Base-by-base conservation (phyloP, 2,113 vertebrate species). In the Xerus inauris region DNA sequence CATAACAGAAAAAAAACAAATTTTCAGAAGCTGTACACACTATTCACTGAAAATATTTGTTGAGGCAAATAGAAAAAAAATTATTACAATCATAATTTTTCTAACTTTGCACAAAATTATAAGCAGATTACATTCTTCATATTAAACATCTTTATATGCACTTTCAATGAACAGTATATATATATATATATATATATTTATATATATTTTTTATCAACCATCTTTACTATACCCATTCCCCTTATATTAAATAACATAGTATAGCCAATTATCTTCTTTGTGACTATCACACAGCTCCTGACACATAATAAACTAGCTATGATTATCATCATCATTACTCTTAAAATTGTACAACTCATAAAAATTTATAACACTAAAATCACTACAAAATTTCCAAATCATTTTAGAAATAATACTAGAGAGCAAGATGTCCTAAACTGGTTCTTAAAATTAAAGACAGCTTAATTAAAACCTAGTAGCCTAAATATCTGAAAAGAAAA, bases 401-500 rank as follows among this genome's bases (percentile, higher is more conserved):
- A 86, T 22, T 92, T 82, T 89, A 45, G 75, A 94, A 92, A 82
- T 67, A 12, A 67, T 65, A 38, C 28, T 75, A 71, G 47, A n/a
- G n/a, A 67, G 54, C 28, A 81, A 92, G 64, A 67, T 87, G 26
- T 79, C 20, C 59, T 65, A 59, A 5, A 67, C 24, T 69, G 93
- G 91, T 75, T 45, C 65, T 69, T 64, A 94, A 91, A 62, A 88
- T 88, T 47, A 87, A 71, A 77, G 9, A 30, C 10, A 67, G 40
- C 35, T 87, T 90, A 87, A 83, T 92, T 95, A 94, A 89, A 89
- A 87, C 2, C 32, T 67, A 92, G 24, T 19, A 92, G 28, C 19
- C 14, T 67, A 9, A 94, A 71, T 19, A 92, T 79, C 45, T 83
- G 47, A 67, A 75, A 86, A 76, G 30, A 77, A 40, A 5, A 85